These are phyloP conservation scores for Sebastes nivosus DNA, from an alignment of 2,797 vertebrate species.

Conservation along the genomic window DNA sequence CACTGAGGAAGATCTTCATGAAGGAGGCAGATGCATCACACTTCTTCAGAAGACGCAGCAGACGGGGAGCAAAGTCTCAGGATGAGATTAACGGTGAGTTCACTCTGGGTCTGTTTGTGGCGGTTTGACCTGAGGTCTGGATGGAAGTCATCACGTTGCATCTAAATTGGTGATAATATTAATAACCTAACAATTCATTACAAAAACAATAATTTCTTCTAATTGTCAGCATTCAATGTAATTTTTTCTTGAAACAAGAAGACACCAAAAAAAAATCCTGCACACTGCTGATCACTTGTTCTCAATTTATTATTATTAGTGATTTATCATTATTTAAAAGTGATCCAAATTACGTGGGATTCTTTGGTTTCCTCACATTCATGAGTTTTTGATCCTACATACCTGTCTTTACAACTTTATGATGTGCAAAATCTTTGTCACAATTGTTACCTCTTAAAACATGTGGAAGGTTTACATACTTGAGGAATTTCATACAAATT, in stretches of 20 bases:
- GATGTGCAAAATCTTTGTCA: not conserved
- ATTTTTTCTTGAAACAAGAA: not conserved
- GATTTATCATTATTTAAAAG: not conserved
- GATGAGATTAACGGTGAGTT: constrained; percentile 87
- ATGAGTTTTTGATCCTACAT: not conserved
- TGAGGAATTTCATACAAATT: not conserved
- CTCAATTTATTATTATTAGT: not conserved
- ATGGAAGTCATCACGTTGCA: not conserved
- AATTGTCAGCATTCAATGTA: not conserved
- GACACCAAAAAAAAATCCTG: not conserved
- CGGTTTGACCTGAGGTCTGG: constrained; percentile 5
- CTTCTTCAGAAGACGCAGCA: constrained; percentile 86
- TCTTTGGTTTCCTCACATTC: not conserved
- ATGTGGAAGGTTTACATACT: not conserved
- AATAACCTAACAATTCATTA: not conserved
- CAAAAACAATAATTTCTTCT: not conserved
- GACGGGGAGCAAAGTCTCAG: constrained; percentile 80
- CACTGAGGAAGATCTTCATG: constrained; percentile 84
- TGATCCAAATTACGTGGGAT: not conserved
- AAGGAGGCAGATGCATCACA: constrained; percentile 83
- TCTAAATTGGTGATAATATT: not conserved
- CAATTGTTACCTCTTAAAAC: not conserved
- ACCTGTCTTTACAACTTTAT: not conserved
- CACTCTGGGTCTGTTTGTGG: constrained; percentile 1
- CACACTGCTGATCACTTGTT: not conserved